Evolutionary conservation across 2,888 invertebrate species (phyloP), one percentile per base, ranked within the genome.

Genomic region (Plutella xylostella): DNA sequence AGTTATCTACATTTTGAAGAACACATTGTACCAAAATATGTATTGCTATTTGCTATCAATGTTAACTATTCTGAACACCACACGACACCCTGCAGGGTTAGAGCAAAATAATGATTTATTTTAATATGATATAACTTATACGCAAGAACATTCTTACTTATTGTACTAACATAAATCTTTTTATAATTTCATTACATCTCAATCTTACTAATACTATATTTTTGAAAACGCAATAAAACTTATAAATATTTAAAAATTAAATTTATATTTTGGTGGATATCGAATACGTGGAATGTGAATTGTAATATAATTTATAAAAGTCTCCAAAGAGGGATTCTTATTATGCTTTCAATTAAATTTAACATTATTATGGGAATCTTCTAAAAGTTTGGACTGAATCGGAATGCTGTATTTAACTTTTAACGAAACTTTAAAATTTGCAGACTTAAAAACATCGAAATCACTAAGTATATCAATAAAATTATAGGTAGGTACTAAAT

Each of bases 221-320:
- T 33, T 46, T 28, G 28, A 28, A 21, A 35, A 42, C 12, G 25
- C 28, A 21, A 45, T 9, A 44, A 45, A 42, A 42, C 14, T 25
- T 44, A 38, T 41, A 44, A 42, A 17, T 35, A 22, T 41, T 46
- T 44, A 25, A 41, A 37, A 14, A 34, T 4, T 33, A 37, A 50
- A 46, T 42, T 46, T 44, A 48, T 42, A 54, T 52, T 60, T 61
- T 61, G 63, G 60, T 53, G 52, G 51, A 56, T 59, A 61, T 51
- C 62, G 53, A 47, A 49, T 39, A 28, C 39, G 40, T 30, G 31
- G 42, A 39, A 39, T 39, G 39, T 39, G 22, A 39, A 17, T 34
- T 15, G 17, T 7, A 34, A 34, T 14, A 34, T 15, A 33, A 3
- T 28, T 28, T 28, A 9, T 28, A 28, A 28, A n/a, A n/a, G n/a